These are phyloP conservation scores for Hypsibius dujardini DNA, from an alignment of 1,140 invertebrate genomes.

Conservation along the genomic window DNA sequence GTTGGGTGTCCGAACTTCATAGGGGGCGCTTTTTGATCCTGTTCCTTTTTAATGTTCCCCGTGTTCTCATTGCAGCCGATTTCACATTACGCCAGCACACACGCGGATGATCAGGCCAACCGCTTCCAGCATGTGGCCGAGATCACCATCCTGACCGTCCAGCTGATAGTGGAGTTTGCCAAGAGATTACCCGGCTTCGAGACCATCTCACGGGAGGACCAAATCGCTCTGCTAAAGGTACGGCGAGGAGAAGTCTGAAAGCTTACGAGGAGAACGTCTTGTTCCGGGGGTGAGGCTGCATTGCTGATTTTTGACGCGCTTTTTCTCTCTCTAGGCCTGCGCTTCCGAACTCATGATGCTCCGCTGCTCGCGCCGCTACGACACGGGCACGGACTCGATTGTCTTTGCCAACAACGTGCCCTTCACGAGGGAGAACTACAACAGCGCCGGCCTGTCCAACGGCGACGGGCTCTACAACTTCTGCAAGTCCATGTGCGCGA, in stretches of 20 bases:
- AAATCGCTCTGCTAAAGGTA: slow-evolving; percentile 87
- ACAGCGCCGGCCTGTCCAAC: slow-evolving; percentile 69
- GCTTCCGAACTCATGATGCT: slow-evolving; percentile 97
- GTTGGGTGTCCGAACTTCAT: no score
- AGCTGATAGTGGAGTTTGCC: slow-evolving; percentile 91
- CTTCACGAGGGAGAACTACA: slow-evolving; percentile 75
- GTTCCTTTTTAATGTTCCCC: not conserved
- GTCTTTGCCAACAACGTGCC: slow-evolving; percentile 88
- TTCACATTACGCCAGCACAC: slow-evolving; percentile 26
- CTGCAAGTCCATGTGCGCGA: slow-evolving; percentile 51
- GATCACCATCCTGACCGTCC: slow-evolving; percentile 89
- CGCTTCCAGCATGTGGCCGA: slow-evolving; percentile 86
- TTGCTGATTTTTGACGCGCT: slow-evolving; percentile 20
- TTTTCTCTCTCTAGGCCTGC: slow-evolving; percentile 50
- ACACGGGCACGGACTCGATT: slow-evolving; percentile 72
- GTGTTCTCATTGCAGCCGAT: slow-evolving; percentile 25
- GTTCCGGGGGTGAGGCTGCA: no score
- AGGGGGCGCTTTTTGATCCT: no score
- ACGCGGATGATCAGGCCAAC: slow-evolving; percentile 52
- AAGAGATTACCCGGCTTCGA: slow-evolving; percentile 87
- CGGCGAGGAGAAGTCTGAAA: not conserved
- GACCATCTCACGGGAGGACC: slow-evolving; percentile 76
- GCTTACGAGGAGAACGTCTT: no score
- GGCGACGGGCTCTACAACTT: slow-evolving; percentile 79
- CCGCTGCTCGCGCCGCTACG: slow-evolving; percentile 78